Evolutionary conservation across 2,797 vertebrate genomes (phyloP).

Genomic region (Selene dorsalis): DNA sequence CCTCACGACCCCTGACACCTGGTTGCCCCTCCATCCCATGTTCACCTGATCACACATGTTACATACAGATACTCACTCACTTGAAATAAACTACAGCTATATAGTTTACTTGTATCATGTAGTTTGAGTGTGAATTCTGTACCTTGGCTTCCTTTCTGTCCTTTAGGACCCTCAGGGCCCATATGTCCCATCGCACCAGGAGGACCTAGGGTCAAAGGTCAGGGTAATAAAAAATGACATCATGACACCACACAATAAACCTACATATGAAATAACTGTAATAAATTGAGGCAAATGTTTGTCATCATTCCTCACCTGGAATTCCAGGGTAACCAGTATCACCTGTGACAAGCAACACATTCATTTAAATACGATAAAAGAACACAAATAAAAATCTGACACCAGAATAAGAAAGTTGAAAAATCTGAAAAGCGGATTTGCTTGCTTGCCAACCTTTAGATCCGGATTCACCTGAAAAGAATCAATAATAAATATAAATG

Average conservation of each 20-base stretch:
- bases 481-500: background rate
- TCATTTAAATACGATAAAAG: slow-evolving; percentile 5
- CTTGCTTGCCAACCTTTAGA: slow-evolving; percentile 64
- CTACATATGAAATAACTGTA: background rate
- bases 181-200: slow-evolving; percentile 86
- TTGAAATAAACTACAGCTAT: background rate
- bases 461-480: slow-evolving; percentile 76
- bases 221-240: slow-evolving; percentile 38
- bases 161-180: slow-evolving; percentile 91
- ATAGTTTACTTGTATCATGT: background rate
- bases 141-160: slow-evolving; percentile 95
- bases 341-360: slow-evolving; percentile 79
- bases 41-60: slow-evolving; percentile 85
- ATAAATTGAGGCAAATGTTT: background rate
- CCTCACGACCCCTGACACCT: slow-evolving; percentile 92
- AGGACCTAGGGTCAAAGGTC: slow-evolving; percentile 80
- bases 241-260: background rate
- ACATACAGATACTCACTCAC: slow-evolving; percentile 16
- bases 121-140: slow-evolving; percentile 40
- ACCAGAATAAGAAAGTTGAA: background rate
- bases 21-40: slow-evolving; percentile 89
- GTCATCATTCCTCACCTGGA: slow-evolving; percentile 84
- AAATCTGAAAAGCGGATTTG: background rate
- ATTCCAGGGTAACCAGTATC: slow-evolving; percentile 88
- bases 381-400: background rate